Evolutionary conservation across 2,797 vertebrate genomes (phyloP), one percentile per base, ranked within the genome.

Genomic region (Sebastolobus alascanus): DNA sequence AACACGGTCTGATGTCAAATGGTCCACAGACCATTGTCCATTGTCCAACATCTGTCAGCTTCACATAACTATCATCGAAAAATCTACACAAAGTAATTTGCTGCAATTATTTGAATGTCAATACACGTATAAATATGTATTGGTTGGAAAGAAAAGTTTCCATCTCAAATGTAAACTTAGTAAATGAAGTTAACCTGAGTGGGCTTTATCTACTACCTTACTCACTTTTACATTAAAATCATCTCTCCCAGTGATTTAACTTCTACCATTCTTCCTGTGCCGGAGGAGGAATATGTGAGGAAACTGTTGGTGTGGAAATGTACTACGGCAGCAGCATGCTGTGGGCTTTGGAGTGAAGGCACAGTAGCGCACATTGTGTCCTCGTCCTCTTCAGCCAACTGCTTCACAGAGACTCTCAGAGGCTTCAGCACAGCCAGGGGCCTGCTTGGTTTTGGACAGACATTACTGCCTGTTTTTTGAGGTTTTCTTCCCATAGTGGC

Each of bases 361-460:
- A 92, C 92, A 92, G 89, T 85, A 33, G 77, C 67, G 18, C 68
- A 68, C 89, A 88, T 91, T 93, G 87, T 93, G 83, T 87, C 73
- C 72, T 84, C 77, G 70, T 50, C 68, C 79, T 86, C 85, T 83
- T 67, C 54, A 67, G 78, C 85, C 86, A 88, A 84, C 80, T 82
- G 84, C 83, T 84, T 91, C 82, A 88, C 76, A 90, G 75, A 84
- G 80, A 25, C 66, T 85, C 85, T 91, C 91, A 73, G 74, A 82
- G 79, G 77, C 75, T 65, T 78, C 54, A 25, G 78, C 65, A 27
- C 80, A 86, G 78, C 89, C 87, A 84, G 77, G 58, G 84, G 63
- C 75, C 88, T 59, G 77, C 61, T 82, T 85, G 85, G 33, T 87
- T 90, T 90, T 88, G 88, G 88, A 76, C 73, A 27, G 29, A 73